A percentile compares a stretch with the other conserved stretches of the same genome.
These are phyloP conservation scores for Megamerina dolium DNA, from an alignment of 2,888 invertebrate genomes.

Conservation along the genomic window DNA sequence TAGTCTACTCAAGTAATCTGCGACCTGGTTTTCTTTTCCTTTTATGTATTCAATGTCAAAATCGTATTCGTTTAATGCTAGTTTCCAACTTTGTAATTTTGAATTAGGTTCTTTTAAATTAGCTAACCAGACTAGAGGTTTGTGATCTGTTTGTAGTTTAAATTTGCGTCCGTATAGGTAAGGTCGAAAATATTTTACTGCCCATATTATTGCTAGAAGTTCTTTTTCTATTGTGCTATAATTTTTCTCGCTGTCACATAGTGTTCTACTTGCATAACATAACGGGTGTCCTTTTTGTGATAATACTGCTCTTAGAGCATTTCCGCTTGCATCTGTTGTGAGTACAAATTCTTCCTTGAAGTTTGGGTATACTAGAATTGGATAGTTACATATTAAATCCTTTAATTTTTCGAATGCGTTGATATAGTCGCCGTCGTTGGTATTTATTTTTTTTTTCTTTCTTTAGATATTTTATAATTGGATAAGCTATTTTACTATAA, in stretches of 20 bases:
- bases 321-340: conserved; percentile 16
- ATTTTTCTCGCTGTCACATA: conserved; percentile 12
- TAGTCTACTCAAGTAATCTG: conserved; percentile 19
- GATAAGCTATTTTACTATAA: no score
- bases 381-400: conserved; percentile 2
- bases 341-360: conserved; percentile 18
- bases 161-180: conserved; percentile 16
- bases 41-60: conserved; percentile 21
- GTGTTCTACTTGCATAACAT: conserved; percentile 14
- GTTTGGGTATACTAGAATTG: conserved; percentile 14
- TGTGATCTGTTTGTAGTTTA: conserved; percentile 13
- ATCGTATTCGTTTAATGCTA: conserved; percentile 11
- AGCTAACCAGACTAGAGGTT: conserved; percentile 11
- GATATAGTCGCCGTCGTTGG: conserved; percentile 2
- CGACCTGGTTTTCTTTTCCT: conserved; percentile 19
- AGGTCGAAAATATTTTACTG: conserved; percentile 17
- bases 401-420: conserved; percentile 12
- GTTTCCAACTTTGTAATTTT: conserved; percentile 14
- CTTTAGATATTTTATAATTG: conserved; percentile 6
- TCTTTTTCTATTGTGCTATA: conserved; percentile 17
- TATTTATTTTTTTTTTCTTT: conserved; percentile 6
- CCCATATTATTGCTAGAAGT: conserved; percentile 16
- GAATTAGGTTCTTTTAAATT: conserved; percentile 17
- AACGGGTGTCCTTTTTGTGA: conserved; percentile 14
- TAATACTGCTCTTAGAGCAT: conserved; percentile 17